phyloP scores from a whole-genome alignment of 1,140 invertebrate genomes.

The Nasonia giraulti region DNA sequence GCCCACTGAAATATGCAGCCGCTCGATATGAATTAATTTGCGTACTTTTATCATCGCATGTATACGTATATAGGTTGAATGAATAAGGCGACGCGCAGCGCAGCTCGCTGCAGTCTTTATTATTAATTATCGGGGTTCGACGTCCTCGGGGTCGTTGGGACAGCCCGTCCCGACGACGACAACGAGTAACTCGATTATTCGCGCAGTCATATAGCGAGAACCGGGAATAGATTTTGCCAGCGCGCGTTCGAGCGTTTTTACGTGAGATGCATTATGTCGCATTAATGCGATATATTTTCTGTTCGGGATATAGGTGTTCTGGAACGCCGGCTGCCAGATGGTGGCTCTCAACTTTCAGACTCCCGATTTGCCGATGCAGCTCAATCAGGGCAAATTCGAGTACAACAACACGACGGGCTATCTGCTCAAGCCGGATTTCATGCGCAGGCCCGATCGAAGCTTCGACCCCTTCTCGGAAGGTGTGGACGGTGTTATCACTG shows the following conservation, averaged over 20 bases:
- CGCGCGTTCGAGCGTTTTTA: neutral
- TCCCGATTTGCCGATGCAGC: constrained; percentile 85
- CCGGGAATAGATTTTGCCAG: neutral
- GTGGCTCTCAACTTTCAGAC: constrained; percentile 88
- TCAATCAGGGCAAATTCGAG: constrained; percentile 89
- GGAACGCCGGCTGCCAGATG: constrained; percentile 89
- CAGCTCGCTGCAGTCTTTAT: neutral
- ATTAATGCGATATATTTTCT: neutral
- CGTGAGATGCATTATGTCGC: neutral
- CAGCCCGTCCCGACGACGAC: neutral
- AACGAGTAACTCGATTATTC: neutral
- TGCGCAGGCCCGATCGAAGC: constrained; percentile 81
- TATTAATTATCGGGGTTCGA: constrained; percentile 38
- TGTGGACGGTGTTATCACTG: constrained; percentile 87
- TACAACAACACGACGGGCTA: constrained; percentile 82
- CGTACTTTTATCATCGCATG: neutral
- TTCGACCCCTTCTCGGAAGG: constrained; percentile 88
- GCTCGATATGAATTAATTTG: neutral
- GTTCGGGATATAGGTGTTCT: constrained; percentile 77
- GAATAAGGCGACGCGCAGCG: neutral
- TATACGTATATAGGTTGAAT: neutral
- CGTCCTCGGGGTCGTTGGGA: constrained; percentile 12
- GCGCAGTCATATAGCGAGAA: neutral
- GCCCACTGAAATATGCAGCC: neutral
- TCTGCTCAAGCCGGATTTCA: constrained; percentile 86